A percentile compares a stretch with the other conserved stretches of the same genome.
phyloP scores from a whole-genome alignment of 2,113 vertebrate genomes.

The Baryphthengus martii region DNA sequence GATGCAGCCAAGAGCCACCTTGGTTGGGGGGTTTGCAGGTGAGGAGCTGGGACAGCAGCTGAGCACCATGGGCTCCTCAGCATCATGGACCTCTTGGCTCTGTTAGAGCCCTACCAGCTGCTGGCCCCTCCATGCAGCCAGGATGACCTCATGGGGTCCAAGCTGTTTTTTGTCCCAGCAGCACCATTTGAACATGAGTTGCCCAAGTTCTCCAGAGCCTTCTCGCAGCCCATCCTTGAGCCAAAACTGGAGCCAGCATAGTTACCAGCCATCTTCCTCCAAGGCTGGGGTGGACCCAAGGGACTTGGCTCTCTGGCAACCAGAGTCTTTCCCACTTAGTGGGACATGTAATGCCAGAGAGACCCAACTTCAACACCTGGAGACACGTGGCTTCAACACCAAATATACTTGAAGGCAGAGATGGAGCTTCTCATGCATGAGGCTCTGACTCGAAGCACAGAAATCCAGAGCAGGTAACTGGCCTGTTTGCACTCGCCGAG shows the following conservation, averaged over 20 bases:
- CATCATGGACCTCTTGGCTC: not conserved
- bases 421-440: not conserved
- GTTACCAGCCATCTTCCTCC: not conserved
- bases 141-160: not conserved
- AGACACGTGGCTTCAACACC: not conserved
- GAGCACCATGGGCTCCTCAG: not conserved
- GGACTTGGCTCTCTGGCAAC: not conserved
- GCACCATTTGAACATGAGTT: not conserved
- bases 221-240: not conserved
- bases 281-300: not conserved
- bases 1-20: not conserved
- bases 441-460: not conserved
- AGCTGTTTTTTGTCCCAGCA: not conserved
- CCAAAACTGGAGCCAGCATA: not conserved
- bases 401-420: constrained; percentile 26
- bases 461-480: not conserved
- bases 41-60: accelerated
- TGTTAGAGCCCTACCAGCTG: not conserved
- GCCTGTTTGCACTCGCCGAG: not conserved
- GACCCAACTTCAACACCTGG: not conserved
- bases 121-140: accelerated
- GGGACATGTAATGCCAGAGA: not conserved
- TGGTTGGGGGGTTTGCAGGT: not conserved
- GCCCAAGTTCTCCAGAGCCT: not conserved
- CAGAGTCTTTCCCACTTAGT: not conserved